Evolutionary conservation across 2,113 vertebrate species (phyloP), one percentile per base, ranked within the genome.

Genomic region (Lutjanus erythropterus): DNA sequence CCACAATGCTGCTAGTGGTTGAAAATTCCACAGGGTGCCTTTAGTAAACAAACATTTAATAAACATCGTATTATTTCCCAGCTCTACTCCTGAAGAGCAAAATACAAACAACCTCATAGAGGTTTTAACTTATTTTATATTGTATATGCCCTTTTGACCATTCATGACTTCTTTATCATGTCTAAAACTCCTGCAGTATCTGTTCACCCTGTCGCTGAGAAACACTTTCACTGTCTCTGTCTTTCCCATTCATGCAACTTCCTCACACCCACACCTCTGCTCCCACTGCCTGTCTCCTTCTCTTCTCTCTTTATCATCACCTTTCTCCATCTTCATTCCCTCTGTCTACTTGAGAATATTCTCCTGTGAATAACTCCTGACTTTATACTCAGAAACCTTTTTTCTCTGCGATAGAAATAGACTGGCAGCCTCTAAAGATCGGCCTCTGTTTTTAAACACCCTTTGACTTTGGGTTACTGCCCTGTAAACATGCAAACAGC

Each of bases 341-440:
- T 80, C 25, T 29, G 33, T 55, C 46, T 55, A 35, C 79, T 58
- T 62, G 53, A 66, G 23, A 23, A 27, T 60, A 39, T 23, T 67
- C 70, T 53, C 12, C 27, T 56, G 46, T 60, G 52, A 58, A 49
- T 62, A 33, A 29, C 11, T 19, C 56, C 11, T 47, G 25, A 25
- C 79, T 59, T 73, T 6, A 59, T 31, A 14, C 27, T 35, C 29
- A 37, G 49, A 56, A 69, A 65, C 31, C 7, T 46, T 46, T 39
- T 27, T 39, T 52, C 39, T 55, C 8, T 41, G 42, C 2, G 9
- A 55, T 41, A 42, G 60, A 67, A 68, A 61, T 44, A 21, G 35
- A 55, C 19, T 29, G 5, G n/a, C 29, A 42, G 27, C 60, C 21
- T 16, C 52, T 35, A 12, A 35, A 31, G 61, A 66, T 27, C 41